Evolutionary conservation across 2,888 invertebrate species (phyloP).

Genomic region (Eudemis profundana): DNA sequence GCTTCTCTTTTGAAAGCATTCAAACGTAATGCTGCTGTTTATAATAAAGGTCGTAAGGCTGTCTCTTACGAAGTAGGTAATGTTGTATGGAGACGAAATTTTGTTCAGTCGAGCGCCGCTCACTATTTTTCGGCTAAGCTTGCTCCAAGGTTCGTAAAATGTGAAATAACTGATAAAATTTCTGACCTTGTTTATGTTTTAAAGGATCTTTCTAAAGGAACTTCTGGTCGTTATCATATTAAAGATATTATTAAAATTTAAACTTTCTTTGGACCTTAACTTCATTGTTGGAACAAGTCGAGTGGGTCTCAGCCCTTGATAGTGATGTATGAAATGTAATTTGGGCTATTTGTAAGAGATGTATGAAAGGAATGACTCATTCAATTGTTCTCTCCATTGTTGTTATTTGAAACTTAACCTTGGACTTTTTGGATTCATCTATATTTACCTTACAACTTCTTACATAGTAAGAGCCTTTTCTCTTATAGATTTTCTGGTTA

Average conservation of each 20-base stretch:
- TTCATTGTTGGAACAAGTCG: neutral
- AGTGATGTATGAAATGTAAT: neutral
- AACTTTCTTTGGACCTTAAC: neutral
- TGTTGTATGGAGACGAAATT: conserved; percentile 32
- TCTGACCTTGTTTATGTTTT: conserved; percentile 27
- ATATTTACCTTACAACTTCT: neutral
- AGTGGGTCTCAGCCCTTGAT: neutral
- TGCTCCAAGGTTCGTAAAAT: conserved; percentile 35
- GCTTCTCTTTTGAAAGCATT: too few species aligned
- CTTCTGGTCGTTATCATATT: conserved; percentile 28
- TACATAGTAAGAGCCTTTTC: too few species aligned
- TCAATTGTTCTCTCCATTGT: neutral
- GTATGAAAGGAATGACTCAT: neutral
- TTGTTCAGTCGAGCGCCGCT: conserved; percentile 19
- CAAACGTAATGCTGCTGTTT: conserved; percentile 18
- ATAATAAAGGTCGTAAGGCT: conserved; percentile 18
- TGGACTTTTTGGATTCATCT: too few species aligned
- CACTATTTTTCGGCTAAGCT: conserved; percentile 30
- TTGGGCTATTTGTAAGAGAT: neutral
- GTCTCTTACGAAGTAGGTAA: conserved; percentile 20
- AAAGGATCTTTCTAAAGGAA: conserved; percentile 18
- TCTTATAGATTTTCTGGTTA: too few species aligned
- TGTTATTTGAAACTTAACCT: neutral
- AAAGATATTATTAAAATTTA: conserved; percentile 31
- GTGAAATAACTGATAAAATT: conserved; percentile 18